Evolutionary conservation across 1,140 invertebrate genomes (phyloP), one percentile per base, ranked within the genome.

Genomic region (Nylanderia fulva): DNA sequence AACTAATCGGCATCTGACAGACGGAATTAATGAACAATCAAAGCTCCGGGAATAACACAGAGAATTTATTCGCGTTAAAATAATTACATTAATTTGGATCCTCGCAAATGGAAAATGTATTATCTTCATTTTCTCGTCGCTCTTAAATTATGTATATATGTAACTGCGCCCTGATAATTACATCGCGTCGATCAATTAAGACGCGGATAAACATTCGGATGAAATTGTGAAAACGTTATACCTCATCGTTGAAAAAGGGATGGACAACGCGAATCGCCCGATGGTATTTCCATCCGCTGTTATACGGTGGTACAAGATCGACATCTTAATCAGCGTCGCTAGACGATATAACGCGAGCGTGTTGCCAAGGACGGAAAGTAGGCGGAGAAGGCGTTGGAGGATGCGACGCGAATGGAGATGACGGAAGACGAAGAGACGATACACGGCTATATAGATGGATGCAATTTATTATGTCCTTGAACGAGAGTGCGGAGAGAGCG

Each of bases 381-480:
- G 15, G 13, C 29, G 61, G 39, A 13, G 36, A n/a, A 69, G 69
- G 27, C 27, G 54, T 24, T 60, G 29, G 66, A 48, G 68, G 11
- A 63, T 1, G 27, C 9, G 61, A 79, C 75, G 61, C 61, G 77
- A 80, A 45, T 45, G 77, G 77, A 61, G 58, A 84, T 76, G 72
- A 84, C 68, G 71, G 68, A 76, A 84, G 71, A 76, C 56, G 80
- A 13, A 39, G 80, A 76, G 71, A 76, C 45, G 80, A 82, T 71
- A 82, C 39, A 68, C 66, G 36, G 36, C 77, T 72, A 42, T 69
- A 74, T 84, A 76, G 80, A 84, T 76, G 33, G 71, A 76, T 84
- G 80, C 60, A 76, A 84, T 84, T 84, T 84, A 76, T 84, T 84
- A 84, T 64, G 71, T 84, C 80, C 80, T 84, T 84, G 80, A 84